Evolutionary conservation across 1,140 invertebrate species (phyloP), one percentile per base, ranked within the genome.

Genomic region (Stegodyphus mimosarum): DNA sequence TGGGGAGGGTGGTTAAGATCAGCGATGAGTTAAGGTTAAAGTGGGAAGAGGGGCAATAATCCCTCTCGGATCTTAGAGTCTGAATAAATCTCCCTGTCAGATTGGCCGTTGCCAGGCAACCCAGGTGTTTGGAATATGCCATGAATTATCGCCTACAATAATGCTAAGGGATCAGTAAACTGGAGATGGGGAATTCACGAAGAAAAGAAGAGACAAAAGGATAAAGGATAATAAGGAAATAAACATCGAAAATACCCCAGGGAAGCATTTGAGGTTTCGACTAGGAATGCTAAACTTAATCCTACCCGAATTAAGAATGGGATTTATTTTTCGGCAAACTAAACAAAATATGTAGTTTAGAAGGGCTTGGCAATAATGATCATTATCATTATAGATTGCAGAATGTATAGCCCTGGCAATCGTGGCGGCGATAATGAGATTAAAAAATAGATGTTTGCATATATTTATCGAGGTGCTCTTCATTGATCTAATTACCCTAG

Each of bases 1-100:
- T 67, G 80, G 51, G 50, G 73, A 84, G 81, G 73, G 33, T 33
- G 33, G 33, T 33, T 33, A 33, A 33, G 33, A 33, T 33, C 33
- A 33, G 33, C 33, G 33, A 33, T 33, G 33, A 33, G 33, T 33
- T 33, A 33, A 76, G 81, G 72, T 76, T 67, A 70, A 76, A 84
- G 64, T 50, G 52, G 49, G 63, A 55, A 74, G 72, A 67, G 49
- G 60, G 70, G 71, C 51, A 84, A 84, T 84, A 84, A 84, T 84
- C 81, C 81, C 76, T 64, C 53, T 66, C 52, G 66, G 63, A 83
- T 74, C 80, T 52, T 11, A 48, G 81, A 69, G 72, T 75, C 81
- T 75, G 81, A 84, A 84, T 84, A 84, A 84, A 84, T 84, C 81
- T 84, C 73, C 81, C 81, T 84, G 81, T 84, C 81, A 84, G 81